These are phyloP conservation scores for Neodiprion fabricii DNA, from an alignment of 1,140 invertebrate species.

Conservation along the genomic window DNA sequence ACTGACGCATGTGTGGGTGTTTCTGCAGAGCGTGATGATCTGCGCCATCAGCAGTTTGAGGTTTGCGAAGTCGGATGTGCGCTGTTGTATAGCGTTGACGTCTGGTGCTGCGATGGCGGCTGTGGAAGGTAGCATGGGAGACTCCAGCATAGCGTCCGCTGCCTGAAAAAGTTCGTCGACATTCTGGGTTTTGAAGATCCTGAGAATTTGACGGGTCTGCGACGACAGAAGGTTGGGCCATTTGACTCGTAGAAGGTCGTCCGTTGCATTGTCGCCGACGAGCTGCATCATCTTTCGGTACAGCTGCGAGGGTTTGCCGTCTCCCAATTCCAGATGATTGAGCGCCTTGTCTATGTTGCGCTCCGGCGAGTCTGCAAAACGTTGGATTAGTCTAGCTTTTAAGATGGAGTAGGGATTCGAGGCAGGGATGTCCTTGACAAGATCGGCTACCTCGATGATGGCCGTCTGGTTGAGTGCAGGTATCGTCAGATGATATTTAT, in stretches of 20 bases:
- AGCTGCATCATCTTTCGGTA: neutral
- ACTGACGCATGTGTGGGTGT: too few relatives aligned
- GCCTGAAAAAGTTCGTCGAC: too few relatives aligned
- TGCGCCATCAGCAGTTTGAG: too few relatives aligned
- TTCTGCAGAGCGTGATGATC: too few relatives aligned
- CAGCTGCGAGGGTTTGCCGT: conserved; percentile 14
- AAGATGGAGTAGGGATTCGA: neutral
- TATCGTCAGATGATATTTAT: too few relatives aligned
- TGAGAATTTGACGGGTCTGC: neutral
- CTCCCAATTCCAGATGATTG: conserved; percentile 5
- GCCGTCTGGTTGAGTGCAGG: conserved; percentile 18
- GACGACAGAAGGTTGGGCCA: neutral
- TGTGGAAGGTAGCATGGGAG: too few relatives aligned
- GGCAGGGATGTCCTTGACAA: neutral
- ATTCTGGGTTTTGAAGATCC: neutral
- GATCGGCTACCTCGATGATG: conserved; percentile 14
- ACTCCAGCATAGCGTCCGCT: too few relatives aligned
- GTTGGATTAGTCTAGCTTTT: neutral
- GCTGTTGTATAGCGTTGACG: too few relatives aligned
- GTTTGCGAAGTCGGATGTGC: too few relatives aligned
- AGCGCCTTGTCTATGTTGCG: neutral
- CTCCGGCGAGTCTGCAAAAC: neutral
- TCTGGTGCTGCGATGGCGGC: too few relatives aligned
- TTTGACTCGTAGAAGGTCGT: neutral
- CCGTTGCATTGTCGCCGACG: neutral